Percentiles rank a stretch among this genome's conserved stretches.
These are phyloP conservation scores for Polylopha cassiicola DNA, from an alignment of 2,888 invertebrate species.

Conservation along the genomic window DNA sequence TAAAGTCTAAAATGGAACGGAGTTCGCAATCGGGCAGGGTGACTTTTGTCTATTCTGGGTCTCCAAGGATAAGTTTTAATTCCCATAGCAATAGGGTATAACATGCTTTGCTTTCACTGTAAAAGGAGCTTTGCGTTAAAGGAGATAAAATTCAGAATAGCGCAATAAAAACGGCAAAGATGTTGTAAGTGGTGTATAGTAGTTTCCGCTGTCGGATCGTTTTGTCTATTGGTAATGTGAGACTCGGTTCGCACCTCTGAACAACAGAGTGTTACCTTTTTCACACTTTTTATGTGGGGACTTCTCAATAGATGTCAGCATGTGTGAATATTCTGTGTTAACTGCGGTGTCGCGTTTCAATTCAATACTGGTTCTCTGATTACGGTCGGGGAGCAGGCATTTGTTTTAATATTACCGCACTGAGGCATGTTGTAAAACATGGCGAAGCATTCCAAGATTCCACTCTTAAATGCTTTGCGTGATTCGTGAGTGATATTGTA, in stretches of 20 bases:
- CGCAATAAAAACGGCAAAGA: constrained; percentile 26
- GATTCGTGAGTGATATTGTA: no score
- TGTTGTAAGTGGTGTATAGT: constrained; percentile 26
- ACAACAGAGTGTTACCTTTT: constrained; percentile 66
- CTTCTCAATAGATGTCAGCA: constrained; percentile 41
- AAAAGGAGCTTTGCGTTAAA: constrained; percentile 40
- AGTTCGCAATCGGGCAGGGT: constrained; percentile 38
- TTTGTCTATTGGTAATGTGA: constrained; percentile 72
- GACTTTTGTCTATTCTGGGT: constrained; percentile 71
- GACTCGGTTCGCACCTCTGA: constrained; percentile 69
- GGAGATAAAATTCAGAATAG: constrained; percentile 37
- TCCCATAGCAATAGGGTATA: constrained; percentile 42
- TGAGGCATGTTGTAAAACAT: no score
- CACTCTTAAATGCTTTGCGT: no score
- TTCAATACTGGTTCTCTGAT: constrained; percentile 32
- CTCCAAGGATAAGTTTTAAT: constrained; percentile 66
- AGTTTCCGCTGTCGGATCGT: constrained; percentile 50
- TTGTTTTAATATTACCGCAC: no score
- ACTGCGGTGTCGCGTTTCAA: constrained; percentile 49
- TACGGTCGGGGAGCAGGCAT: constrained; percentile 23
- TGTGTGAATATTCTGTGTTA: constrained; percentile 38
- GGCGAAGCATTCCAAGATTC: no score
- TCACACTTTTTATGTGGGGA: constrained; percentile 60
- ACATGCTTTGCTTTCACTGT: constrained; percentile 29
- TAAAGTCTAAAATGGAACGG: constrained; percentile 53